A percentile compares a stretch with the other conserved stretches of the same genome.
These are phyloP conservation scores for Dascyllus trimaculatus DNA, from an alignment of 2,113 vertebrate species.

Conservation along the genomic window DNA sequence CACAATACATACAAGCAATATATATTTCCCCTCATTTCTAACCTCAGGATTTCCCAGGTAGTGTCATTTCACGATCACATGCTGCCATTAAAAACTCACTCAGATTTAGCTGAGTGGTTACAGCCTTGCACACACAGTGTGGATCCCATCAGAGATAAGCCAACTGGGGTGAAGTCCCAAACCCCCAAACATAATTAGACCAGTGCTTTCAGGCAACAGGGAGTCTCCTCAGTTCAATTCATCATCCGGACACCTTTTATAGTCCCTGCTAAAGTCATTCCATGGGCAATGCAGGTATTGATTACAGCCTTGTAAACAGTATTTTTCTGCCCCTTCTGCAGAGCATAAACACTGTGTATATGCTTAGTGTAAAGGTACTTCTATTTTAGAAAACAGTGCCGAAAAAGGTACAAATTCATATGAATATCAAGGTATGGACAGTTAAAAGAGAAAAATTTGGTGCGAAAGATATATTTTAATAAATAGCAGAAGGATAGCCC, in stretches of 20 bases:
- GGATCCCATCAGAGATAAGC: slow-evolving; percentile 54
- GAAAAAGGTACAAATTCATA: not conserved
- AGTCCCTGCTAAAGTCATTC: slow-evolving; percentile 63
- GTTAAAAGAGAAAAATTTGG: no score
- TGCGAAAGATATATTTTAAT: no score
- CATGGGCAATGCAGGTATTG: slow-evolving; percentile 64
- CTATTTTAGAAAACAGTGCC: not conserved
- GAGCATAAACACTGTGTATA: slow-evolving; percentile 1
- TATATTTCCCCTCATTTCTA: not conserved
- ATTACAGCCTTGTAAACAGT: slow-evolving; percentile 65
- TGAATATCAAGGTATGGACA: not conserved
- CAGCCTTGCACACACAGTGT: slow-evolving; percentile 26
- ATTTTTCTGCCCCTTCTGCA: slow-evolving; percentile 26
- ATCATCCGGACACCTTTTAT: slow-evolving; percentile 71
- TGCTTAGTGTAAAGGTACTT: slow-evolving; percentile 2
- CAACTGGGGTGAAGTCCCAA: slow-evolving; percentile 50
- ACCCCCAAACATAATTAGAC: slow-evolving; percentile 71
- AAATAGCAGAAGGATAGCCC: no score
- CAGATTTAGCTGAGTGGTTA: slow-evolving; percentile 39
- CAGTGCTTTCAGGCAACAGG: slow-evolving; percentile 47
- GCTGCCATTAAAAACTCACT: slow-evolving; percentile 22
- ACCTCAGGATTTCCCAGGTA: not conserved
- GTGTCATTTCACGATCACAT: slow-evolving; percentile 43
- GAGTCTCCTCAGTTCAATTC: slow-evolving; percentile 56
- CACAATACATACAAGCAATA: not conserved